Evolutionary conservation across 2,888 invertebrate genomes (phyloP), one percentile per base, ranked within the genome.

Genomic region (Hylaea fasciaria): DNA sequence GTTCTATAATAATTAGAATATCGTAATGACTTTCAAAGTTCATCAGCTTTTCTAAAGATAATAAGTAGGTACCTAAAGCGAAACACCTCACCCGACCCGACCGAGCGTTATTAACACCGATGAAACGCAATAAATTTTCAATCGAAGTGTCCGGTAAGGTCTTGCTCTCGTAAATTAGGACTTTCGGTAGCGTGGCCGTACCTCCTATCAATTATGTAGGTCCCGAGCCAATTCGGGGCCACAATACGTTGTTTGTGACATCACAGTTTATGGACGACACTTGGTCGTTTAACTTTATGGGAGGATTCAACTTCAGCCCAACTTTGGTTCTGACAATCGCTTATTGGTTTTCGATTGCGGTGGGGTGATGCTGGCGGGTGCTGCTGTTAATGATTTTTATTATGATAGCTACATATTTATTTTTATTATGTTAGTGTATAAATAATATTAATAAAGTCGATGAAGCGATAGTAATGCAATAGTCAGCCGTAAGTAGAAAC

Each of bases 181-280:
- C 74, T 77, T 82, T 82, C 82, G 74, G 71, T 70, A 76, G 76
- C 66, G 66, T 76, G 69, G 44, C 50, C 55, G 29, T 51, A 49
- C 56, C 74, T 71, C 68, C 81, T 80, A 87, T 87, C 82, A 84
- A 85, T 85, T 85, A 84, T 86, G 80, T 84, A 86, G 70, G 77
- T 76, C 71, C 77, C 70, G 78, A 76, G 77, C 77, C 81, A 76
- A 80, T 81, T 78, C 72, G 65, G 72, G 65, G 71, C 72, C 77
- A 70, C 72, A 72, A 71, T 70, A 68, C 71, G 69, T 73, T 82
- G 80, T 82, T 80, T 78, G 75, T 78, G 80, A 80, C 81, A 72
- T 68, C 71, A 46, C 62, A 62, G 72, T 78, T 80, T 78, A 79
- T 76, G 65, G 69, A 62, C 59, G 53, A 51, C 71, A 67, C 76